phyloP scores from a whole-genome alignment of 2,797 vertebrate species.

The Phylloscopus collybita region DNA sequence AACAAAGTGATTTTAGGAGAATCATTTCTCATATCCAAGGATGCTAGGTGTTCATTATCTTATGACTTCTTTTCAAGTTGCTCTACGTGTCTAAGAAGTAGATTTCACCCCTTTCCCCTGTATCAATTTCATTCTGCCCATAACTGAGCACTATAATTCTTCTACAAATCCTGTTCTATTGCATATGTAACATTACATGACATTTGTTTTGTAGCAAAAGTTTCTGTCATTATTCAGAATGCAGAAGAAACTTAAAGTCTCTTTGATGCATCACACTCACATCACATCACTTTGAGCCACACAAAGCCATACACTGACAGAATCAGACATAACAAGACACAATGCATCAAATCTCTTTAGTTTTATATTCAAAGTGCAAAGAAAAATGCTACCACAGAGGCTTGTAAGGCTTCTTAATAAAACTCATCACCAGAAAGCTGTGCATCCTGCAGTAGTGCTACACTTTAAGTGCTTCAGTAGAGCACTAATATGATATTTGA shows the following conservation, averaged over 20 bases:
- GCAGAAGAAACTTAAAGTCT: conserved; percentile 38
- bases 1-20: neutral
- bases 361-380: conserved; percentile 32
- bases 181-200: conserved; percentile 27
- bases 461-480: neutral
- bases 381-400: conserved; percentile 17
- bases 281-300: conserved; percentile 39
- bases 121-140: neutral
- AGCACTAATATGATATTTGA: conserved; percentile 18
- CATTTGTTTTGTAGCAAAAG: conserved; percentile 27
- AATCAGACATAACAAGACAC: conserved; percentile 57
- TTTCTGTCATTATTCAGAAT: conserved; percentile 39
- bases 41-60: neutral
- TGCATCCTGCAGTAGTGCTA: neutral
- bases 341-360: conserved; percentile 54
- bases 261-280: conserved; percentile 43
- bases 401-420: conserved; percentile 17
- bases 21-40: neutral
- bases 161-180: neutral
- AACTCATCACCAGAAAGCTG: conserved; percentile 24
- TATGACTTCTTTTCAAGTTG: neutral
- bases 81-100: neutral
- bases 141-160: neutral
- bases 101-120: neutral
- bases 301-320: conserved; percentile 11